phyloP scores from a whole-genome alignment of 2,113 vertebrate genomes.

The Oreochromis aureus region DNA sequence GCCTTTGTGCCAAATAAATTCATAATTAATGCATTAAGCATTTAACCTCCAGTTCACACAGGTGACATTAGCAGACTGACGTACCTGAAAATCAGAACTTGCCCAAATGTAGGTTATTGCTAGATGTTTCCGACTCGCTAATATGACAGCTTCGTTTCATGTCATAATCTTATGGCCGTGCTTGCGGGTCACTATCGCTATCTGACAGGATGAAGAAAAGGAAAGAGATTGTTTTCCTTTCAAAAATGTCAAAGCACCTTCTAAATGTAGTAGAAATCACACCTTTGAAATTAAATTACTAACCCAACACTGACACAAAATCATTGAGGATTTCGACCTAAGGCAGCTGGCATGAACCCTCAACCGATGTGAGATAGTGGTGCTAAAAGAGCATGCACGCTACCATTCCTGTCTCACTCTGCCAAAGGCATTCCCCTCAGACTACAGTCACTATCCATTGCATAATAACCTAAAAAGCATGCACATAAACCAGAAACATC shows the following conservation, averaged over 20 bases:
- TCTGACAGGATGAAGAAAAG: neutral
- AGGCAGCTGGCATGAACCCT: neutral
- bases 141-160: neutral
- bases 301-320: neutral
- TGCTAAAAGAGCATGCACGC: neutral
- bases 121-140: neutral
- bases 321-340: neutral
- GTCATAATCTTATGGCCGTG: neutral
- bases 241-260: neutral
- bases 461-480: conserved; percentile 24
- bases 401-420: neutral
- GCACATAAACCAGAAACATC: conserved; percentile 2
- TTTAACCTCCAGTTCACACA: neutral
- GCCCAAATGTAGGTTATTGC: neutral
- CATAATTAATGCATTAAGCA: neutral
- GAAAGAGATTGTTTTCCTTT: neutral
- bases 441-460: conserved; percentile 27
- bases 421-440: conserved; percentile 32
- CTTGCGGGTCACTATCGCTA: neutral
- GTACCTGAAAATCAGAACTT: neutral
- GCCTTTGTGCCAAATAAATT: neutral
- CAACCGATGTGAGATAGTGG: conserved; percentile 7
- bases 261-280: neutral
- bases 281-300: neutral
- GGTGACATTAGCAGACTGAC: neutral